Conservation (phyloP, 1,140 invertebrate species). For the Rhopalosiphum padi region DNA sequence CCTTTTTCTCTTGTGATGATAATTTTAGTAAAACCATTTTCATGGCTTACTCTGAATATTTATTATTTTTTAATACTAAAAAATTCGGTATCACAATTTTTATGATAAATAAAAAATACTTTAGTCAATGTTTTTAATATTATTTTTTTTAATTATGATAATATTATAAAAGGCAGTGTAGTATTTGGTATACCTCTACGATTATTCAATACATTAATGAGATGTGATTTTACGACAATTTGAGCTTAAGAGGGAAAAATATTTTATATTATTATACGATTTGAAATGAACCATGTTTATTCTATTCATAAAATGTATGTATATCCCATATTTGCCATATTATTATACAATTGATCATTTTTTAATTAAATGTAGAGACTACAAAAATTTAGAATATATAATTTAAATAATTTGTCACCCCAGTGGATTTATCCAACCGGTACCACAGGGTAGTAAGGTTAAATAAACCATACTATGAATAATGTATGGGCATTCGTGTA, state of each 20-base stretch:
- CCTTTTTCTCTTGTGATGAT: not conserved
- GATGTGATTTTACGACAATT: not conserved
- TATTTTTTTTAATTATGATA: not conserved
- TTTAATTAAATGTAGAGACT: not conserved
- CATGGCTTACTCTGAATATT: not conserved
- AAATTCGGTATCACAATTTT: not conserved
- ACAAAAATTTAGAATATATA: not conserved
- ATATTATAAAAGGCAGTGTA: not conserved
- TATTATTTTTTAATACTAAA: not conserved
- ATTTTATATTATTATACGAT: not conserved
- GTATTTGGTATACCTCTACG: not conserved
- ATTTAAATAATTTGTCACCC: conserved; percentile 8
- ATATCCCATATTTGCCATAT: not conserved
- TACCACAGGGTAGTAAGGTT: not conserved
- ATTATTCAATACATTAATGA: not conserved
- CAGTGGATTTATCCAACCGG: not conserved
- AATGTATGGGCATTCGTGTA: not conserved
- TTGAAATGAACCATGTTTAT: not conserved
- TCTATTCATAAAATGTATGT: not conserved
- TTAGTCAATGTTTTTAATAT: too few species aligned
- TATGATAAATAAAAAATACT: not conserved
- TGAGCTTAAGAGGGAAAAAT: not conserved
- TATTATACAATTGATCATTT: not conserved
- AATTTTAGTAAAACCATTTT: not conserved
- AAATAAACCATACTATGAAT: not conserved